phyloP scores from a whole-genome alignment of 1,140 invertebrate genomes.

The Solenopsis invicta region DNA sequence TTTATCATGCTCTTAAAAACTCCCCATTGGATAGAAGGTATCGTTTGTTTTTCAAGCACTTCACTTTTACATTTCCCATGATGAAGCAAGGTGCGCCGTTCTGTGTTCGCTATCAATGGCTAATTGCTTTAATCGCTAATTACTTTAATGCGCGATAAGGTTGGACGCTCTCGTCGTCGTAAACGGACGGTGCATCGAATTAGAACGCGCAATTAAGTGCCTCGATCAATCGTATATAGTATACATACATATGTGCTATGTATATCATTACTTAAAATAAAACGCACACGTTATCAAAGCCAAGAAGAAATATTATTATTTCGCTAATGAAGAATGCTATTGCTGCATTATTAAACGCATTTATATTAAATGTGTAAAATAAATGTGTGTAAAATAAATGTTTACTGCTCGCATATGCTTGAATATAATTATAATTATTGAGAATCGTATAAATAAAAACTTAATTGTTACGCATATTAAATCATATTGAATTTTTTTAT shows the following conservation, averaged over 20 bases:
- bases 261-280: conserved; percentile 30
- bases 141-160: conserved; percentile 68
- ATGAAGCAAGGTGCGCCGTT: conserved; percentile 56
- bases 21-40: background rate
- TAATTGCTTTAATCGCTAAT: conserved; percentile 72
- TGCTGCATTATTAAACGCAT: background rate
- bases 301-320: conserved; percentile 12
- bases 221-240: background rate
- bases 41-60: conserved; percentile 24
- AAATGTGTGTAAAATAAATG: too few relatives aligned
- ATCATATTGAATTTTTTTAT: background rate
- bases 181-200: conserved; percentile 50
- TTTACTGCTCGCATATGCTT: background rate
- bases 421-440: background rate
- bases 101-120: conserved; percentile 43
- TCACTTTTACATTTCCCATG: conserved; percentile 34
- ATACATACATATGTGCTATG: too few relatives aligned
- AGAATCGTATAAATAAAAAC: background rate
- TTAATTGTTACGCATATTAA: background rate
- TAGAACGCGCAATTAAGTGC: conserved; percentile 56
- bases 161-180: conserved; percentile 33
- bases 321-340: background rate
- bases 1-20: conserved; percentile 1
- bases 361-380: background rate
- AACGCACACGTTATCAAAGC: conserved; percentile 1